Conservation (phyloP, 2,888 invertebrate genomes). For the Luffia ferchaultella region DNA sequence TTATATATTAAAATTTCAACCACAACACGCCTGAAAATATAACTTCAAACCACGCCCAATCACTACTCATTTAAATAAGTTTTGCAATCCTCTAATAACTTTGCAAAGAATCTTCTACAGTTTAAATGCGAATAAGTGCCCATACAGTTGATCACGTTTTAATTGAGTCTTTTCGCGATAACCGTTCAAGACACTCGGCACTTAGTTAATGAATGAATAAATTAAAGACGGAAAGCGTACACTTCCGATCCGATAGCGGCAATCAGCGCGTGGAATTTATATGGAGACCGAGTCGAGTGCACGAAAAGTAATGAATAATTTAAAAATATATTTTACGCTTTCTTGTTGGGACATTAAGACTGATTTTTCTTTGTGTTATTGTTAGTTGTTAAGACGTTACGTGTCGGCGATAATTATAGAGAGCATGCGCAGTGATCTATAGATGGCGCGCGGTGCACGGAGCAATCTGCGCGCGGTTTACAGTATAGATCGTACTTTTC, state of each 20-base stretch:
- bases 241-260: constrained; percentile 46
- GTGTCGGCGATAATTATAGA: constrained; percentile 33
- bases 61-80: too few species aligned
- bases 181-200: constrained; percentile 30
- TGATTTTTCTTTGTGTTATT: background rate
- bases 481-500: constrained; percentile 34
- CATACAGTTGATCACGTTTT: constrained; percentile 16
- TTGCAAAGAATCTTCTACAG: too few species aligned
- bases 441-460: constrained; percentile 38
- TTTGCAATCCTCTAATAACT: too few species aligned
- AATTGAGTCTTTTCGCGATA: constrained; percentile 36
- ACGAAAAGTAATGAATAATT: constrained; percentile 14
- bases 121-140: too few species aligned
- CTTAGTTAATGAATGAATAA: constrained; percentile 59
- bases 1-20: too few species aligned
- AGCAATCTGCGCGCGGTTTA: constrained; percentile 34
- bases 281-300: constrained; percentile 23
- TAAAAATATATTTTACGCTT: background rate
- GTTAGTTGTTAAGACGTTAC: constrained; percentile 29
- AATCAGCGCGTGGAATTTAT: constrained; percentile 48
- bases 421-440: constrained; percentile 52
- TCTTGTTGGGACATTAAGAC: background rate
- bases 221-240: constrained; percentile 2
- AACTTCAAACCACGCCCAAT: too few species aligned
- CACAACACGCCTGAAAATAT: too few species aligned